These are phyloP conservation scores for Drosophila melanosoma DNA, from an alignment of 2,888 invertebrate genomes.

Conservation along the genomic window DNA sequence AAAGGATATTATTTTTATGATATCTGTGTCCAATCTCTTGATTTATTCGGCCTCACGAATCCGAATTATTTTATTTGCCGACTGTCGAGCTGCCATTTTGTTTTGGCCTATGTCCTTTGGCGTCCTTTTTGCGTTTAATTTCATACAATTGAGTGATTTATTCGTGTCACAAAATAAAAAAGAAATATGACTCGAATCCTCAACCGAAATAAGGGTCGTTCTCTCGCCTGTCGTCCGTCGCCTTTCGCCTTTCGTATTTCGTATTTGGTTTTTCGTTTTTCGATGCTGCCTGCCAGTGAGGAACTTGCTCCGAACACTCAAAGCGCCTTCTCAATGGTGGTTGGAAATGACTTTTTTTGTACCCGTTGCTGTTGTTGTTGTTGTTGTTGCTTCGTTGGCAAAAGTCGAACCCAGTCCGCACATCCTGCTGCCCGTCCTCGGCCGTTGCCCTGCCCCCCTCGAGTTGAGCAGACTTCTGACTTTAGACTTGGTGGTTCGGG, in stretches of 20 bases:
- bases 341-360: slow-evolving; percentile 46
- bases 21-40: slow-evolving; percentile 85
- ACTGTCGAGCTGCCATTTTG: slow-evolving; percentile 70
- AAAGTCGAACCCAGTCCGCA: slow-evolving; percentile 38
- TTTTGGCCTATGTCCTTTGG: slow-evolving; percentile 53
- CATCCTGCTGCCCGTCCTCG: slow-evolving; percentile 30
- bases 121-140: slow-evolving; percentile 78
- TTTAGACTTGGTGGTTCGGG: slow-evolving; percentile 20
- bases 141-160: slow-evolving; percentile 84
- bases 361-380: slow-evolving; percentile 10
- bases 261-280: slow-evolving; percentile 14
- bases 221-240: slow-evolving; percentile 15
- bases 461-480: slow-evolving; percentile 4
- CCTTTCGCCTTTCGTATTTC: slow-evolving; percentile 4
- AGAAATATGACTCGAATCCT: slow-evolving; percentile 80
- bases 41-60: slow-evolving; percentile 84
- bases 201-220: slow-evolving; percentile 77
- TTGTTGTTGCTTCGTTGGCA: slow-evolving; percentile 28
- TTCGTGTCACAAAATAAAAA: slow-evolving; percentile 84
- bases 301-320: slow-evolving; percentile 39
- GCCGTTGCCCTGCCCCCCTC: slow-evolving; percentile 48
- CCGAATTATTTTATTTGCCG: slow-evolving; percentile 80
- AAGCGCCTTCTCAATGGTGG: slow-evolving; percentile 45
- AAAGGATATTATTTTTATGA: slow-evolving; percentile 84
- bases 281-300: slow-evolving; percentile 35